Evolutionary conservation across 1,140 invertebrate species (phyloP).

Genomic region (Drosophila melanica): DNA sequence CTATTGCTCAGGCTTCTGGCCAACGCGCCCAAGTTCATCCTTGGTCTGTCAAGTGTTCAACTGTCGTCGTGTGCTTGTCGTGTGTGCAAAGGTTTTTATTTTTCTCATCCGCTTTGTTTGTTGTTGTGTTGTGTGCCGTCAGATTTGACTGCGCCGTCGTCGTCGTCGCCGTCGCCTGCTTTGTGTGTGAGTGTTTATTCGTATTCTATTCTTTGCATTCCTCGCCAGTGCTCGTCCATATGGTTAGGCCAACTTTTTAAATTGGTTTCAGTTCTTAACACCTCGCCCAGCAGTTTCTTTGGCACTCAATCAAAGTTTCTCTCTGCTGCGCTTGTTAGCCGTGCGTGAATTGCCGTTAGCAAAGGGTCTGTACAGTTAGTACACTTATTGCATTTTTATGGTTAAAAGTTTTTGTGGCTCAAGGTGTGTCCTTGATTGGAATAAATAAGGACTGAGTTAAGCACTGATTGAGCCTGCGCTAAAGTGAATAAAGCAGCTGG

Average conservation of each 20-base stretch:
- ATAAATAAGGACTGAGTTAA: slow-evolving; percentile 14
- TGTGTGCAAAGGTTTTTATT: slow-evolving; percentile 26
- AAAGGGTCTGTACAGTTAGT: slow-evolving; percentile 55
- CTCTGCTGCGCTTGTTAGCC: slow-evolving; percentile 66
- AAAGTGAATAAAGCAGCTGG: neutral
- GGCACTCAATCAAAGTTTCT: slow-evolving; percentile 76
- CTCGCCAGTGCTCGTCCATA: slow-evolving; percentile 57
- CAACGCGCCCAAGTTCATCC: slow-evolving; percentile 62
- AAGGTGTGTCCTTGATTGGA: slow-evolving; percentile 39
- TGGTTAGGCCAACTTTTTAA: slow-evolving; percentile 76
- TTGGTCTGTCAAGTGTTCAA: slow-evolving; percentile 42
- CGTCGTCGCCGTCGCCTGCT: slow-evolving; percentile 20
- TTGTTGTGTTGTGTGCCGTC: slow-evolving; percentile 44
- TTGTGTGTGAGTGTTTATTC: neutral
- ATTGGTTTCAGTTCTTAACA: slow-evolving; percentile 80
- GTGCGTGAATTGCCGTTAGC: slow-evolving; percentile 80
- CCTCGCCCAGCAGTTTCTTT: slow-evolving; percentile 57
- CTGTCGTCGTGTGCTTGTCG: slow-evolving; percentile 14
- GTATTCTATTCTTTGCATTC: slow-evolving; percentile 17
- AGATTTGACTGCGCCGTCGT: slow-evolving; percentile 35
- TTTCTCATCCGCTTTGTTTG: slow-evolving; percentile 39
- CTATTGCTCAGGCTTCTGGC: slow-evolving; percentile 60
- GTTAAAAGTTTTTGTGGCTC: slow-evolving; percentile 44
- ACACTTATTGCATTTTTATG: slow-evolving; percentile 80
- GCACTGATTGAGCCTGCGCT: slow-evolving; percentile 20